Percentiles rank a stretch among this genome's conserved stretches.
These are phyloP conservation scores for Hirtodrosophila duncani DNA, from an alignment of 2,888 invertebrate species.

Conservation along the genomic window DNA sequence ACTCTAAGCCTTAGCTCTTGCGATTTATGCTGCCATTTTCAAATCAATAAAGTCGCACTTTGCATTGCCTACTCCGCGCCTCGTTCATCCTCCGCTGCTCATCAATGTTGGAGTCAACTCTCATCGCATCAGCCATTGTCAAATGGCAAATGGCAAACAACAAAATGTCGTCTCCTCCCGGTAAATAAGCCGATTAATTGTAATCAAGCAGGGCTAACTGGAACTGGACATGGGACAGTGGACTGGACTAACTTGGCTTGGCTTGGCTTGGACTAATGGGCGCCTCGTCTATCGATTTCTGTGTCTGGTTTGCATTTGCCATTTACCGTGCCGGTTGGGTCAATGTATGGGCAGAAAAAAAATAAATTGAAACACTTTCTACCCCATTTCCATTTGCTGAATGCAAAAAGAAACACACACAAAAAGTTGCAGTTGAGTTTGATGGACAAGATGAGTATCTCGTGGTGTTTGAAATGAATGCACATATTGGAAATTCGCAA, in stretches of 20 bases:
- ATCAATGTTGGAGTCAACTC: too few relatives aligned
- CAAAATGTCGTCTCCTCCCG: constrained; percentile 39
- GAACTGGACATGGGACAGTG: constrained; percentile 18
- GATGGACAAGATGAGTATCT: too few relatives aligned
- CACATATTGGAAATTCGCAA: too few relatives aligned
- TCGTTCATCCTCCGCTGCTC: too few relatives aligned
- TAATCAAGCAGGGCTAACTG: constrained; percentile 59
- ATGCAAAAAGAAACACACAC: constrained; percentile 1
- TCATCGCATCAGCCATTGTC: constrained; percentile 14
- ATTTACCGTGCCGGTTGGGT: constrained; percentile 39
- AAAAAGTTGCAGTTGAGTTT: too few relatives aligned
- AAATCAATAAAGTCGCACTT: constrained; percentile 56
- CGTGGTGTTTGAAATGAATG: too few relatives aligned
- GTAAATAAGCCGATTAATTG: constrained; percentile 71
- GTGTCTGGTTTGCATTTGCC: constrained; percentile 56
- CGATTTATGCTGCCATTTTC: constrained; percentile 47
- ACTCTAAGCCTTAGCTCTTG: constrained; percentile 12
- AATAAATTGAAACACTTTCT: constrained; percentile 61
- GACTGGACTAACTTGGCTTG: constrained; percentile 14
- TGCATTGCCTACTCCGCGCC: constrained; percentile 29
- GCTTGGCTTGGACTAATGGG: constrained; percentile 18
- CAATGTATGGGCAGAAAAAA: constrained; percentile 45
- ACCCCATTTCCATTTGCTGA: constrained; percentile 45
- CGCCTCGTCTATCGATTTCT: constrained; percentile 55
- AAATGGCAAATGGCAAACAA: constrained; percentile 41